Evolutionary conservation across 1,140 invertebrate species (phyloP), one percentile per base, ranked within the genome.

Genomic region (Helicoverpa zea): DNA sequence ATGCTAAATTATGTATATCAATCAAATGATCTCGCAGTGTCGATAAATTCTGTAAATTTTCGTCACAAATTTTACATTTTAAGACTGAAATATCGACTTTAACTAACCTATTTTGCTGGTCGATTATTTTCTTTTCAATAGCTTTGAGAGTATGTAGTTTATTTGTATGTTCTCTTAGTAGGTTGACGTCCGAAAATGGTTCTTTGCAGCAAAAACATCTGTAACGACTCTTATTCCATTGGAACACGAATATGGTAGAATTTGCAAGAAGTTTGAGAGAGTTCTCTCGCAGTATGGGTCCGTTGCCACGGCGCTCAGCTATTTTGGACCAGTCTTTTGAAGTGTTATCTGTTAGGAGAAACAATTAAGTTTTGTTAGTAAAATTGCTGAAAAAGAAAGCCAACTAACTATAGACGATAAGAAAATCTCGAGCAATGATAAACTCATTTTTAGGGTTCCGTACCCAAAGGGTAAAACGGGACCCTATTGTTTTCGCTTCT

Each of bases 201-300:
- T 92, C 84, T 61, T 89, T 89, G 79, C 93, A 94, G 79, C 91
- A 90, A 76, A 91, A 92, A 64, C 93, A 94, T 16, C 86, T 81
- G 73, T 91, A 94, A 30, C 88, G 75, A 61, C 93, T 92, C 35
- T 90, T 92, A 72, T 93, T 87, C 90, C 90, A 94, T 80, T 94
- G 93, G 51, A 94, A 94, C 0, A 92, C 87, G 58, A 90, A 91
- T 64, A 91, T 85, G 1, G 91, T 93, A 0, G 91, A 92, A 49
- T 94, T 92, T 9, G 83, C 86, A 0, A 94, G 81, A 0, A 94
- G 84, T 79, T 87, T 90, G 9, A 94, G 58, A 0, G 93, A 91
- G 56, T 92, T 93, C 61, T 90, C 86, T 47, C 93, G 82, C 0
- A 94, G 64, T 30, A 92, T 81, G 0, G 90, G 88, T 1, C 86